Base-by-base conservation (phyloP, 2,888 invertebrate genomes). In the Polietes domitor region DNA sequence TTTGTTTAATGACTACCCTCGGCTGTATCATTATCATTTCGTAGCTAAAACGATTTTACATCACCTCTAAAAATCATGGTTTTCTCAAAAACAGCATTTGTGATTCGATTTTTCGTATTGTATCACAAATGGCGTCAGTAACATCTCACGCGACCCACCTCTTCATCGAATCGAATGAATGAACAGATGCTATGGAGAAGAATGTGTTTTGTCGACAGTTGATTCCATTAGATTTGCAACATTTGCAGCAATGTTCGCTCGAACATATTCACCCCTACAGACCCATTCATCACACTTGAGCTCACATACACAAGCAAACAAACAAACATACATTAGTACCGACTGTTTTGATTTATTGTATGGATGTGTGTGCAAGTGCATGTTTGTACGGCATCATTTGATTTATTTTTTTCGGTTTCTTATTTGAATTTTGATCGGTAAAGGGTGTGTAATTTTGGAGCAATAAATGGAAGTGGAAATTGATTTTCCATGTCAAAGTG, bases 181-280 rank as follows among this genome's bases (percentile, higher is more conserved):
- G 5, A 47, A n/a, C 47, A 47, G 15, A 47, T 47, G 47, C n/a
- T 53, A 21, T 21, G 53, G 21, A 53, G 19, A 4, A 2, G 19
- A 21, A 21, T 53, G 53, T 21, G 53, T 21, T 21, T 47, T 50
- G 78, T 80, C 77, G 80, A 81, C 77, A 81, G 37, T 78, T 77
- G 77, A 72, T 73, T 84, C 77, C 71, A 78, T 80, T 90, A 77
- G 88, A 89, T 89, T 89, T 89, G 89, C 88, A 89, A 88, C 89
- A 89, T 89, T 90, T 90, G 89, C 89, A 89, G 88, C 88, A 86
- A 77, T 85, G 82, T 79, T 74, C 72, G 70, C 78, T 70, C 43
- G 73, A 78, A 74, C 73, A 70, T 50, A 43, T 72, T 72, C 47
- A 61, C 37, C 7, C 37, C 19, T 17, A 72, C 21, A 72, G 2